Conservation (phyloP, 1,140 invertebrate genomes). For the Marisa cornuarietis region DNA sequence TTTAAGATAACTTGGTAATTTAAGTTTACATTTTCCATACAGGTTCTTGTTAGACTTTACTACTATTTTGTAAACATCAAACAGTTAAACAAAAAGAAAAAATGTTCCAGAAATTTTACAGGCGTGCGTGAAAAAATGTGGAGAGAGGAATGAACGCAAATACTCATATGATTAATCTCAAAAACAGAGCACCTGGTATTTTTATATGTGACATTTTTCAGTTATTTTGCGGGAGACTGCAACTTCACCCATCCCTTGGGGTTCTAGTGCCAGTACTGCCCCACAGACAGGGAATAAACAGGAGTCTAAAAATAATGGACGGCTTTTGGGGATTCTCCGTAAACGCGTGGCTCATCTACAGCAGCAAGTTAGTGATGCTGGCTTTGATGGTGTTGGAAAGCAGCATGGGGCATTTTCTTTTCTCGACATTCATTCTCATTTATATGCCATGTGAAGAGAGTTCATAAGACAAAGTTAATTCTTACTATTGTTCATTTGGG, state of each 20-base stretch:
- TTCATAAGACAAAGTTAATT: too few species aligned
- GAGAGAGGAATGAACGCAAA: too few species aligned
- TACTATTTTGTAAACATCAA: too few species aligned
- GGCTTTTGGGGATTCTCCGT: slow-evolving; percentile 49
- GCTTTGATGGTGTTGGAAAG: neutral
- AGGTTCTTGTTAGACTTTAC: neutral
- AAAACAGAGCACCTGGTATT: neutral
- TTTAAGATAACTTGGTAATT: too few species aligned
- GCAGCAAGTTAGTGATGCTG: slow-evolving; percentile 45
- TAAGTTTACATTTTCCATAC: neutral
- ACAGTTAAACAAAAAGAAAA: too few species aligned
- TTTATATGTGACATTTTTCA: slow-evolving; percentile 14
- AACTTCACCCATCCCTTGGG: slow-evolving; percentile 47
- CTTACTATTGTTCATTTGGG: too few species aligned
- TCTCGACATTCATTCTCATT: too few species aligned
- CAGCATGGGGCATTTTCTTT: too few species aligned
- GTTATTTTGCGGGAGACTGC: slow-evolving; percentile 44
- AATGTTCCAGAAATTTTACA: too few species aligned
- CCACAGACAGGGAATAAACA: neutral
- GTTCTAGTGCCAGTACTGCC: neutral
- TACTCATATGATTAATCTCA: too few species aligned
- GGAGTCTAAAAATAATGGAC: slow-evolving; percentile 2
- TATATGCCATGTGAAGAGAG: too few species aligned
- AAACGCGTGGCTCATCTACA: slow-evolving; percentile 51
- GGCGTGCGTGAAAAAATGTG: too few species aligned